phyloP scores from a whole-genome alignment of 2,797 vertebrate species.

The Margarornis squamiger region DNA sequence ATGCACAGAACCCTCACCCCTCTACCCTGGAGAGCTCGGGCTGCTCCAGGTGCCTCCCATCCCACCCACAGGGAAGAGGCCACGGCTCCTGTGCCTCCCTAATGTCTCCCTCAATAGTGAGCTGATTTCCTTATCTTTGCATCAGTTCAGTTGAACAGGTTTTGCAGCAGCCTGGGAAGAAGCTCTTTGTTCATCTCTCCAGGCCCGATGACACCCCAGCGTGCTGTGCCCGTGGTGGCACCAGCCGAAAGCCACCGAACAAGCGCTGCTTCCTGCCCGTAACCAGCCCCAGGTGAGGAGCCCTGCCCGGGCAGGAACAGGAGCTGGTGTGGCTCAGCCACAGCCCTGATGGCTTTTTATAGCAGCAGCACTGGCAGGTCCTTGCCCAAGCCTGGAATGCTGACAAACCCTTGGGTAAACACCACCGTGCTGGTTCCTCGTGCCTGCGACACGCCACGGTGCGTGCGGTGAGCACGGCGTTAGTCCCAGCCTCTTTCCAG shows the following conservation, averaged over 20 bases:
- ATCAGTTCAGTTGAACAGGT: neutral
- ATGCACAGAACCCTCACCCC: fast-evolving
- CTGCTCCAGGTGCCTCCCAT: neutral
- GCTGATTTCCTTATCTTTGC: neutral
- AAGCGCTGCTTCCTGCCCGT: neutral
- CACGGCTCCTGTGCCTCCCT: neutral
- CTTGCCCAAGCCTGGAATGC: neutral
- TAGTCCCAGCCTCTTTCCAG: fast-evolving
- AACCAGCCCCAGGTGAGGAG: neutral
- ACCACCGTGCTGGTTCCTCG: fast-evolving
- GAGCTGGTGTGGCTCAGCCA: neutral
- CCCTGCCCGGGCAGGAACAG: neutral
- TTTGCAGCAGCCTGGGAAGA: neutral
- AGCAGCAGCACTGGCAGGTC: neutral
- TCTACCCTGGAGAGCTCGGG: neutral
- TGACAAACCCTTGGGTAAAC: neutral
- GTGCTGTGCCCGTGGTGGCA: fast-evolving
- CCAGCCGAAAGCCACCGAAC: neutral
- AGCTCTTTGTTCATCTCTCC: neutral
- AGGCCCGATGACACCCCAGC: neutral
- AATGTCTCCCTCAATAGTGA: fast-evolving
- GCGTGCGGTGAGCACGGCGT: fast-evolving
- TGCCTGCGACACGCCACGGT: fast-evolving
- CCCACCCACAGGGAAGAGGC: fast-evolving
- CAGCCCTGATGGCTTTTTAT: neutral